Evolutionary conservation across 23 tunicate species (phyloP).

Genomic region (Halocynthia roretzi): DNA sequence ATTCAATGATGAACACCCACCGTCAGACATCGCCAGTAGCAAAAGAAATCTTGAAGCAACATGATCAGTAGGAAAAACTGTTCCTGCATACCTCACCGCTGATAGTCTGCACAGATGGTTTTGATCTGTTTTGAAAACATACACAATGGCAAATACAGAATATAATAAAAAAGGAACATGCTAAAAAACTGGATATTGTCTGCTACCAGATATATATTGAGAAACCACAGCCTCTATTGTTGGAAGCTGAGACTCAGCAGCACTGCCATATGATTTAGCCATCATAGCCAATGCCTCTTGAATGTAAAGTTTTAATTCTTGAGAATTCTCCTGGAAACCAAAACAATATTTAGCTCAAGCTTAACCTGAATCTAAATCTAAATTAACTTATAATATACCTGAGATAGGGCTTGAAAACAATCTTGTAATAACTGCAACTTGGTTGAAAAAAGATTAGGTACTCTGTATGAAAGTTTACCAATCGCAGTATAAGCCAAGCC

Average conservation of each 20-base stretch:
- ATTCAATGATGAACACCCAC: constrained; percentile 15
- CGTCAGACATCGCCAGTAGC: constrained; percentile 52
- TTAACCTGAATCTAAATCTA: background rate
- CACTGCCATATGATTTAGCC: constrained; percentile 24
- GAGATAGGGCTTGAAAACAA: constrained; percentile 34
- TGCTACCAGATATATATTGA: constrained; percentile 26
- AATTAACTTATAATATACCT: constrained; percentile 25
- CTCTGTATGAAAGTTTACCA: constrained; percentile 38
- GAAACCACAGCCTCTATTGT: constrained; percentile 22
- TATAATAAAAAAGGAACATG: background rate
- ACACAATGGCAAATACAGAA: constrained; percentile 1
- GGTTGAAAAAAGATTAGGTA: constrained; percentile 39
- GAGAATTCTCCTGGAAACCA: constrained; percentile 27
- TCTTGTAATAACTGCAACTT: constrained; percentile 32
- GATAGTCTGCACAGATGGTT: constrained; percentile 42
- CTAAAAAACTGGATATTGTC: background rate
- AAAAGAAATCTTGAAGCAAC: constrained; percentile 55
- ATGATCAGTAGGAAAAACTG: constrained; percentile 43
- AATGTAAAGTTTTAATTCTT: constrained; percentile 33
- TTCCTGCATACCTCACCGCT: constrained; percentile 53
- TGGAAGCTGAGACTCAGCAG: background rate
- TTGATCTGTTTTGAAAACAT: constrained; percentile 22
- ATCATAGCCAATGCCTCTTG: constrained; percentile 40
- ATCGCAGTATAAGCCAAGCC: constrained; percentile 46
- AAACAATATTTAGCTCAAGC: background rate